Conservation (phyloP, 2,113 vertebrate species). For the Melozone crissalis region DNA sequence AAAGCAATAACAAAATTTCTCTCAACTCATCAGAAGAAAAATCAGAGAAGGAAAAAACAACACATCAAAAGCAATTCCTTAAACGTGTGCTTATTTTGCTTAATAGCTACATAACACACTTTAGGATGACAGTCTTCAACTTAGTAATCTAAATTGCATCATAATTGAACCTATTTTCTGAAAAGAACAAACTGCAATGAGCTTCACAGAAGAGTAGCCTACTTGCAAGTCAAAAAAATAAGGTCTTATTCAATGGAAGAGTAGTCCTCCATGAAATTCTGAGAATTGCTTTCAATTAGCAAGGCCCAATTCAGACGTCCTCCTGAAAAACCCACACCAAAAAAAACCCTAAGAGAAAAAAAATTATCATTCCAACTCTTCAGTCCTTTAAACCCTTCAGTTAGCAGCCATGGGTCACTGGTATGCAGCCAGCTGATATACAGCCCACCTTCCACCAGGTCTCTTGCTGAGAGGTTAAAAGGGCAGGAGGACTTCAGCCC, state of each 20-base stretch:
- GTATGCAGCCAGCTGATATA: background rate
- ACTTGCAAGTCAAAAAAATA: background rate
- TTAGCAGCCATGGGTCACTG: background rate
- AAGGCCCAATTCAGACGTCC: background rate
- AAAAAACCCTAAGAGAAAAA: background rate
- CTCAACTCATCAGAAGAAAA: background rate
- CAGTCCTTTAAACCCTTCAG: background rate
- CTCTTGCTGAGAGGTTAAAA: background rate
- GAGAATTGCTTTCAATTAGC: background rate
- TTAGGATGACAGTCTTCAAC: constrained; percentile 5
- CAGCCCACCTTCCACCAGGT: background rate
- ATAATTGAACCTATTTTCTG: constrained; percentile 27
- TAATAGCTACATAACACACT: constrained; percentile 33
- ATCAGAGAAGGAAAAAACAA: background rate
- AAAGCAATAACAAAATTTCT: background rate
- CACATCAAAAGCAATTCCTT: constrained; percentile 34
- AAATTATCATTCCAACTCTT: background rate
- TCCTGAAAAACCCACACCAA: background rate
- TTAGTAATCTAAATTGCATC: constrained; percentile 49
- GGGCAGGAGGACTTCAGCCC: background rate
- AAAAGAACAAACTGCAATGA: constrained; percentile 3
- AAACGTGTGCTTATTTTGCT: constrained; percentile 12
- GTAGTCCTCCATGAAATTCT: background rate
- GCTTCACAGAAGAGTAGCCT: background rate
- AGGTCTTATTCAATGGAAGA: background rate